Base-by-base conservation (phyloP, 2,797 vertebrate species). In the Clarias pachynema region DNA sequence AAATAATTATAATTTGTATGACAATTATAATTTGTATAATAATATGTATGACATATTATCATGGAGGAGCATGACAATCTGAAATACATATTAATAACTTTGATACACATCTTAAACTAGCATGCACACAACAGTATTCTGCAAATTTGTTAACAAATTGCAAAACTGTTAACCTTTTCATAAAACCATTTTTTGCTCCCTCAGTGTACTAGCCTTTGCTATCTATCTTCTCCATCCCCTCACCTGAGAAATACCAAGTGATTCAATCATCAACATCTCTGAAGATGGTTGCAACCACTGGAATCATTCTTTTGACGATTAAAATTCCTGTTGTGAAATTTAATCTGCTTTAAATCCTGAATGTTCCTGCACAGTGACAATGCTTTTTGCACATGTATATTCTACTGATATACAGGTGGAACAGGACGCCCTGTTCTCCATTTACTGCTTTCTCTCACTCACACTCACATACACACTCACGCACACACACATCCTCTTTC, bases 371-470 rank as follows among this genome's bases (percentile, higher is more conserved):
- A 62, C 74, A 79, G 24, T 89, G 87, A 74, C 88, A 84, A 89
- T 89, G 91, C 80, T 90, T 91, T 92, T 88, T 89, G 89, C 89
- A 86, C 85, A 57, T 87, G 40, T 89, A 87, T 79, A 82, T 87
- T 89, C 79, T 86, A 87, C 83, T 88, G 86, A 89, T 87, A 81
- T 87, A 72, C 65, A 84, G 57, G 72, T 77, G 86, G 77, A 86
- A 90, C 34, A 56, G 73, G 59, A 56, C 66, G 18, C 78, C 75
- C 86, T 81, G 80, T 63, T 73, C 37, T 82, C 57, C 62, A 59
- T 53, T 86, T 53, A 44, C 82, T 91, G 49, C 75, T 90, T 83
- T 87, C 79, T 79, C 22, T 72, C 26, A 34, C 9, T 74, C 44
- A 81, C n/a, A 73, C 40, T 18, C 74, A 69, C 15, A 40, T 44